Percentiles rank a stretch among this genome's conserved stretches.
phyloP scores from a whole-genome alignment of 64 coral and sea anemone genomes.

The Actinia equina region DNA sequence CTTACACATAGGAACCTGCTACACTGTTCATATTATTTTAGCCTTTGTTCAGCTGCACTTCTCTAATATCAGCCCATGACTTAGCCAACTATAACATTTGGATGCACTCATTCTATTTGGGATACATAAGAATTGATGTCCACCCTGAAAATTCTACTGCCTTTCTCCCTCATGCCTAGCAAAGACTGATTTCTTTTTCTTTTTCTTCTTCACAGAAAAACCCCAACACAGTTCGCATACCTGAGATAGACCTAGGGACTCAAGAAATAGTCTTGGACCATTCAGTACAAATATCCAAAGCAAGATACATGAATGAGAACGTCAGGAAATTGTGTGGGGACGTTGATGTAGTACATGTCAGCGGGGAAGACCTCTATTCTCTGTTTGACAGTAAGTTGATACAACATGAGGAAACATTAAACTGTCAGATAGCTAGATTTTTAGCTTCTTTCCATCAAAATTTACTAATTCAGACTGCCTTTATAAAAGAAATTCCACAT shows the following conservation, averaged over 20 bases:
- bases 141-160: too few relatives aligned
- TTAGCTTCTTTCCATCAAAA: too few relatives aligned
- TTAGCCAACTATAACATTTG: too few relatives aligned
- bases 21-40: too few relatives aligned
- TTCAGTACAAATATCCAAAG: constrained; percentile 31
- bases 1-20: too few relatives aligned
- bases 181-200: not conserved
- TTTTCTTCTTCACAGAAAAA: constrained; percentile 77
- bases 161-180: too few relatives aligned
- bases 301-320: constrained; percentile 47
- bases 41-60: too few relatives aligned
- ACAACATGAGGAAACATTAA: not conserved
- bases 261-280: constrained; percentile 77
- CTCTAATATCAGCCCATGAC: too few relatives aligned
- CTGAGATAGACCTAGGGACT: constrained; percentile 80
- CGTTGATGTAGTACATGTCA: constrained; percentile 54
- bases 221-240: constrained; percentile 73
- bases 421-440: not conserved
- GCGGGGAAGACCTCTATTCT: constrained; percentile 44
- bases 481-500: too few relatives aligned
- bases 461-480: too few relatives aligned
- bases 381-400: constrained; percentile 48
- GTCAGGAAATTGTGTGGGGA: constrained; percentile 71
- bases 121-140: too few relatives aligned
- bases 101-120: too few relatives aligned